Evolutionary conservation across 1,140 invertebrate species (phyloP).

Genomic region (Heterodera schachtii): DNA sequence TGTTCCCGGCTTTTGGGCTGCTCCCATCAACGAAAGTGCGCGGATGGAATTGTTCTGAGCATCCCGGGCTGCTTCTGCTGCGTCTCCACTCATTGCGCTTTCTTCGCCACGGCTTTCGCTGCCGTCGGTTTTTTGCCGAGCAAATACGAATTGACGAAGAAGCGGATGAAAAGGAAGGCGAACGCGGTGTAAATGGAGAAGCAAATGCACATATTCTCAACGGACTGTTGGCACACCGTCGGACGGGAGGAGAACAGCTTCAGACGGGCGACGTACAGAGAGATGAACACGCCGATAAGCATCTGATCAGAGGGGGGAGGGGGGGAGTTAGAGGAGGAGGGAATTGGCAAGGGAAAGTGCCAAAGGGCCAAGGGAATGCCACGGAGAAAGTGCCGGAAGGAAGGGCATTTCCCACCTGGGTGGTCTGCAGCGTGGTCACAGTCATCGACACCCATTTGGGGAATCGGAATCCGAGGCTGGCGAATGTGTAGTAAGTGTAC

Average conservation of each 20-base stretch:
- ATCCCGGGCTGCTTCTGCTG: background rate
- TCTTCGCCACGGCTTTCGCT: background rate
- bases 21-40: slow-evolving; percentile 3
- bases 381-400: too few species aligned
- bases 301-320: slow-evolving; percentile 70
- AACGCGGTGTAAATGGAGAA: slow-evolving; percentile 42
- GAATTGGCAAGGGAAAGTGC: too few species aligned
- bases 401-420: slow-evolving; percentile 70
- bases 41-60: slow-evolving; percentile 11
- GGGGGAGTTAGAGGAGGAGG: background rate
- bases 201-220: slow-evolving; percentile 38
- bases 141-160: slow-evolving; percentile 40
- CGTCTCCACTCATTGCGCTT: slow-evolving; percentile 3
- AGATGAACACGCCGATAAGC: slow-evolving; percentile 87
- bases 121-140: background rate
- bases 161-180: slow-evolving; percentile 39
- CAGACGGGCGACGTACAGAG: slow-evolving; percentile 72
- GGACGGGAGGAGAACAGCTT: slow-evolving; percentile 35
- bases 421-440: slow-evolving; percentile 86
- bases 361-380: too few species aligned
- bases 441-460: slow-evolving; percentile 82
- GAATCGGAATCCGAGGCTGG: slow-evolving; percentile 82
- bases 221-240: slow-evolving; percentile 36
- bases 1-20: background rate
- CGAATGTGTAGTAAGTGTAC: slow-evolving; percentile 90